Evolutionary conservation across 2,797 vertebrate genomes (phyloP).

Genomic region (Aeoliscus strigatus): DNA sequence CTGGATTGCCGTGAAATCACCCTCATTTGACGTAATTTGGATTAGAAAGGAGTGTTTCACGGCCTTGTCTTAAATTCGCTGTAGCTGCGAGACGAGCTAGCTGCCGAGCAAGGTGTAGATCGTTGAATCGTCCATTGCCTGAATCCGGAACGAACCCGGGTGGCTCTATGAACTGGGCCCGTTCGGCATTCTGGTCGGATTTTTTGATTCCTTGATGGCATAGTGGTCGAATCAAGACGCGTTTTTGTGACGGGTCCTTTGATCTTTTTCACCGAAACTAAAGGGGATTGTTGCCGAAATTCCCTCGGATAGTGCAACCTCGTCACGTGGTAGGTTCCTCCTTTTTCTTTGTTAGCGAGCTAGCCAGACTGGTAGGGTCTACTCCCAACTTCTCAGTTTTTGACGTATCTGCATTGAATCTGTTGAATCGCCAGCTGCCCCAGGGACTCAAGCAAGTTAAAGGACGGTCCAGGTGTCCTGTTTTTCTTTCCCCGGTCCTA

Average conservation of each 20-base stretch:
- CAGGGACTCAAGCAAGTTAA: background rate
- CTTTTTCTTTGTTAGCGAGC: constrained; percentile 88
- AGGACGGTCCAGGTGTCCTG: constrained; percentile 11
- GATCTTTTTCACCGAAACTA: constrained; percentile 76
- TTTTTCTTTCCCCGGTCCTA: constrained; percentile 50
- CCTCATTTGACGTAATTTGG: constrained; percentile 31
- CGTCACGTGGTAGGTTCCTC: constrained; percentile 97
- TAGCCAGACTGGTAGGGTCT: constrained; percentile 53
- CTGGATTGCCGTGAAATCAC: constrained; percentile 27
- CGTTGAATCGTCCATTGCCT: constrained; percentile 74
- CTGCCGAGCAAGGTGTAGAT: constrained; percentile 65
- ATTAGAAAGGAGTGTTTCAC: constrained; percentile 41
- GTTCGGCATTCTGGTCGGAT: constrained; percentile 28
- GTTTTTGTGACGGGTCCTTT: constrained; percentile 40
- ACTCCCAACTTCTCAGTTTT: constrained; percentile 59
- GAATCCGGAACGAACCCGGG: constrained; percentile 73
- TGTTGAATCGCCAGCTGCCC: background rate
- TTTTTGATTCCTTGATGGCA: constrained; percentile 54
- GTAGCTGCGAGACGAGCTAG: constrained; percentile 66
- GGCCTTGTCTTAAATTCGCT: constrained; percentile 58
- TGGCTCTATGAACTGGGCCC: constrained; percentile 47
- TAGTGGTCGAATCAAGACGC: constrained; percentile 33
- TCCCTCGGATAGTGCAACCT: constrained; percentile 89
- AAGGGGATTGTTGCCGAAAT: constrained; percentile 86
- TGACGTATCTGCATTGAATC: constrained; percentile 30